Conservation (phyloP, 1,140 invertebrate genomes). For the Rhopalosiphum maidis region DNA sequence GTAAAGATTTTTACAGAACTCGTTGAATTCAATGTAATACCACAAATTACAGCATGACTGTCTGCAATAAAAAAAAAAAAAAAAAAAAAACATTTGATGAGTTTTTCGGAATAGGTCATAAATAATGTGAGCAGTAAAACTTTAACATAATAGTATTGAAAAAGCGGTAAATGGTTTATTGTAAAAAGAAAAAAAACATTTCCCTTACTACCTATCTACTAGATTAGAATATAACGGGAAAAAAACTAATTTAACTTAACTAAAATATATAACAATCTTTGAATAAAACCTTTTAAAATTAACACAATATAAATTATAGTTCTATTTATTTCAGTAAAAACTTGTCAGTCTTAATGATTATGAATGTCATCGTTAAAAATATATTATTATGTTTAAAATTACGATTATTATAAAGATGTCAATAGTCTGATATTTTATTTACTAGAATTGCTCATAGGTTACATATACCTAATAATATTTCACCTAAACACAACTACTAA, state of each 20-base stretch:
- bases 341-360: background rate
- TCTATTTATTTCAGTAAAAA: background rate
- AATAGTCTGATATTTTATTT: background rate
- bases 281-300: background rate
- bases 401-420: background rate
- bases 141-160: slow-evolving; percentile 38
- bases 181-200: background rate
- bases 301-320: background rate
- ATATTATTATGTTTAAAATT: background rate
- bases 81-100: background rate
- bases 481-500: background rate
- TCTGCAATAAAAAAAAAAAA: slow-evolving; percentile 6
- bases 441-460: too few relatives aligned
- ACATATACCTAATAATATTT: too few relatives aligned
- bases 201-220: background rate
- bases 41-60: background rate
- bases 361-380: background rate
- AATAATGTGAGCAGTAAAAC: background rate
- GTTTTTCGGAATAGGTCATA: background rate
- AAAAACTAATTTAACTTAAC: slow-evolving; percentile 19
- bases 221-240: background rate
- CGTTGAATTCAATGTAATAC: background rate
- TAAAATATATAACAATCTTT: background rate
- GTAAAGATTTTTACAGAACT: background rate
- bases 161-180: background rate